These are phyloP conservation scores for Notechis scutatus DNA, from an alignment of 2,113 vertebrate genomes.

Conservation along the genomic window DNA sequence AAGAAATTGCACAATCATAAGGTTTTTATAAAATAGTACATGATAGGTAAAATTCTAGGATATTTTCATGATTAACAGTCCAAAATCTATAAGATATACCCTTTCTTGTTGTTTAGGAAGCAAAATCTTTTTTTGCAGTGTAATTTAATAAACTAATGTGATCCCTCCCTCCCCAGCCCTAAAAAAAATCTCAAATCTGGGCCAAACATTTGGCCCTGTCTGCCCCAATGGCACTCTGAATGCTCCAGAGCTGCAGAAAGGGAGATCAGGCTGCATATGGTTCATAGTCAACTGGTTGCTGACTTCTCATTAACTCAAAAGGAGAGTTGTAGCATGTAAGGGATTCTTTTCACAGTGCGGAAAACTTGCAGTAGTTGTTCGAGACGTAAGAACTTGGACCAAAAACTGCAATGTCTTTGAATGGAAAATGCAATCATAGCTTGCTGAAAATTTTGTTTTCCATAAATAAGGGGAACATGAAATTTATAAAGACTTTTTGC, in stretches of 20 bases:
- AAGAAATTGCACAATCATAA: neutral
- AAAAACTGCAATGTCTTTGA: conserved; percentile 45
- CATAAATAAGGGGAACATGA: conserved; percentile 49
- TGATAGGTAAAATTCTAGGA: neutral
- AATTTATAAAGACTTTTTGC: conserved; percentile 64
- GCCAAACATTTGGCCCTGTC: neutral
- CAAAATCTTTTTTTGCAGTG: neutral
- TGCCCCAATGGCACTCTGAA: neutral
- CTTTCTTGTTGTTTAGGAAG: neutral
- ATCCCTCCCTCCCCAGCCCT: neutral
- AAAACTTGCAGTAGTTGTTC: conserved; percentile 41
- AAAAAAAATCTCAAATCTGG: neutral
- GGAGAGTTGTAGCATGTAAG: conserved; percentile 57
- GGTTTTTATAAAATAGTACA: neutral
- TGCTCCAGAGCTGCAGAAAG: neutral
- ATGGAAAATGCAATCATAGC: conserved; percentile 13
- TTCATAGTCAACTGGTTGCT: neutral
- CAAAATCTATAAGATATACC: neutral
- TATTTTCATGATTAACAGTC: neutral
- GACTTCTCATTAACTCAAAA: conserved; percentile 41
- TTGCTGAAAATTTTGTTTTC: conserved; percentile 5
- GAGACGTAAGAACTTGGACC: conserved; percentile 49
- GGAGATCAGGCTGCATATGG: neutral
- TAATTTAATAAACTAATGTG: neutral
- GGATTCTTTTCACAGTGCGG: conserved; percentile 55